Evolutionary conservation across 2,113 vertebrate species (phyloP).

Genomic region (Poeciliopsis occidentalis): DNA sequence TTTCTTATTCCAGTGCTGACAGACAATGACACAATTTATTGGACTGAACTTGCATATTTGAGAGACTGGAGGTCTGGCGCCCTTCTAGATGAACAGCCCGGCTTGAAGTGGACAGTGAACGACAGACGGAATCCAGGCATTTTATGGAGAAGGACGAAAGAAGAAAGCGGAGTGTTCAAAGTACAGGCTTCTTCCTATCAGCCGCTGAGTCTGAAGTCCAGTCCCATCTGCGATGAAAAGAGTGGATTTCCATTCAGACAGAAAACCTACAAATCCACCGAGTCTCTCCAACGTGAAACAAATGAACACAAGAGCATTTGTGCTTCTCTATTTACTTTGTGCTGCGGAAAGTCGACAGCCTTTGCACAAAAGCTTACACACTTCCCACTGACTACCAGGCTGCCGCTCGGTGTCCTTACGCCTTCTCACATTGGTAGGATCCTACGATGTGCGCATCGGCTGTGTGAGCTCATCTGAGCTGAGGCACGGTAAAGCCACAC

Average conservation of each 20-base stretch:
- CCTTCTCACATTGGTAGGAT: constrained; percentile 69
- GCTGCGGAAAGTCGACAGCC: constrained; percentile 46
- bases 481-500: constrained; percentile 60
- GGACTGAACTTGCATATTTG: constrained; percentile 80
- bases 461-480: constrained; percentile 74
- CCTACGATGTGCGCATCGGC: constrained; percentile 72
- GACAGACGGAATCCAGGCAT: constrained; percentile 70
- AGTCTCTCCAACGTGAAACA: constrained; percentile 37
- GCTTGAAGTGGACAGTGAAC: constrained; percentile 61
- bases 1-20: constrained; percentile 80
- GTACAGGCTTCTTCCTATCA: constrained; percentile 42
- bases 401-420: constrained; percentile 63
- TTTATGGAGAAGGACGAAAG: constrained; percentile 37
- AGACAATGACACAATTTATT: constrained; percentile 82
- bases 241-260: constrained; percentile 55
- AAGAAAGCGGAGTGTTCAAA: constrained; percentile 57
- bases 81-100: constrained; percentile 76
- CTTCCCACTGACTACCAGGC: constrained; percentile 59
- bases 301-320: constrained; percentile 32
- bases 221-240: constrained; percentile 39
- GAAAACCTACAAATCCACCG: constrained; percentile 39
- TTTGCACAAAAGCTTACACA: constrained; percentile 66
- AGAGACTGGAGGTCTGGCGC: constrained; percentile 76
- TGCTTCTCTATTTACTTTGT: constrained; percentile 65
- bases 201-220: constrained; percentile 47